These are phyloP conservation scores for Drosophila nigricruria DNA, from an alignment of 2,888 invertebrate species.

Conservation along the genomic window DNA sequence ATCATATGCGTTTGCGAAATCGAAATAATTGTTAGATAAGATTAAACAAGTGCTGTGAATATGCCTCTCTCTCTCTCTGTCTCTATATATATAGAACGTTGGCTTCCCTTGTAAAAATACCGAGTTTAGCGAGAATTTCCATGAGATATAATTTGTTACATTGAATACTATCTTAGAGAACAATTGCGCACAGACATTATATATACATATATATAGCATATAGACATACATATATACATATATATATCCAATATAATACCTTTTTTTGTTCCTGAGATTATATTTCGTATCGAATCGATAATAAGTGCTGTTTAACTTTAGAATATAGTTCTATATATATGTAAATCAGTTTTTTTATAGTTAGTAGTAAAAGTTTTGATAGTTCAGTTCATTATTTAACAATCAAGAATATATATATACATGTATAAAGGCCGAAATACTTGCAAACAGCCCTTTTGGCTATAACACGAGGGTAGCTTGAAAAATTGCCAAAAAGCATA, in stretches of 20 bases:
- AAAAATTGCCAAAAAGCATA: conserved; percentile 1
- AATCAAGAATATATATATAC: not conserved
- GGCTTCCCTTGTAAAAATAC: conserved; percentile 2
- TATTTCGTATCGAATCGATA: not conserved
- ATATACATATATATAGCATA: not conserved
- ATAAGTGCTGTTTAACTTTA: not conserved
- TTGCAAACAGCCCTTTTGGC: conserved; percentile 3
- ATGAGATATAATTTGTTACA: not conserved
- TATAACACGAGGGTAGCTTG: not conserved
- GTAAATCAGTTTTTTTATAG: conserved; percentile 1
- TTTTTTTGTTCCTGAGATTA: conserved; percentile 21
- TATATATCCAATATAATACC: not conserved
- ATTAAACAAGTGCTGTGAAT: conserved; percentile 41
- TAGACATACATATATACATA: not conserved
- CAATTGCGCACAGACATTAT: conserved; percentile 7
- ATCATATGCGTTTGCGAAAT: conserved; percentile 72
- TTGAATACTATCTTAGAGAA: not conserved
- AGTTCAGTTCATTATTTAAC: not conserved
- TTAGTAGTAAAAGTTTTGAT: not conserved
- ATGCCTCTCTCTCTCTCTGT: conserved; percentile 5
- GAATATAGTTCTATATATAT: conserved; percentile 1
- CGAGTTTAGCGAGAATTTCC: not conserved
- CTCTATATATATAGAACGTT: not conserved
- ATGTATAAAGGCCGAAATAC: conserved; percentile 7
- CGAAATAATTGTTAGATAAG: conserved; percentile 49